Evolutionary conservation across 1,140 invertebrate species (phyloP).

Genomic region (Acyrthosiphon pisum): DNA sequence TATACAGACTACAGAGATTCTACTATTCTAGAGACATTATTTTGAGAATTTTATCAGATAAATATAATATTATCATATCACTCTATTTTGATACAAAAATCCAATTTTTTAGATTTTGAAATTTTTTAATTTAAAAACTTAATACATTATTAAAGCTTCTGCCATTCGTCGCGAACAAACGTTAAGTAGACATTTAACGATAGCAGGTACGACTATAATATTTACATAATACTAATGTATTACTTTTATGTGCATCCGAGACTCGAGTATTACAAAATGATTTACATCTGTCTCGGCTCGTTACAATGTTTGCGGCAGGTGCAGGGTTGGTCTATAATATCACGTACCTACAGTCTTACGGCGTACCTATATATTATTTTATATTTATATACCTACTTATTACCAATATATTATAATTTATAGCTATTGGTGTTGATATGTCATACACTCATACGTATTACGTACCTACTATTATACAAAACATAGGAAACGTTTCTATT

Average conservation of each 20-base stretch:
- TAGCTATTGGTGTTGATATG: background rate
- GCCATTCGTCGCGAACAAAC: background rate
- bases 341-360: background rate
- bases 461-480: background rate
- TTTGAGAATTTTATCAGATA: background rate
- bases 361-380: too few relatives aligned
- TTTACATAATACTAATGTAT: too few relatives aligned
- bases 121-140: background rate
- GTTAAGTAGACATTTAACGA: background rate
- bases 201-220: background rate
- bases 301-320: background rate
- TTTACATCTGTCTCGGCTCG: background rate
- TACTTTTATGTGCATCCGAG: too few relatives aligned
- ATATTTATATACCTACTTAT: background rate
- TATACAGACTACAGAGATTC: background rate
- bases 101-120: too few relatives aligned
- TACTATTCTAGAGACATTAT: background rate
- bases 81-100: too few relatives aligned
- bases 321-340: background rate
- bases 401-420: background rate
- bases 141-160: background rate
- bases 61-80: too few relatives aligned
- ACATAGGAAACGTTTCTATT: background rate
- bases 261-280: background rate
- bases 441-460: background rate